A percentile compares a stretch with the other conserved stretches of the same genome.
Conservation (phyloP, 2,888 invertebrate species). For the Oscheius sp. region DNA sequence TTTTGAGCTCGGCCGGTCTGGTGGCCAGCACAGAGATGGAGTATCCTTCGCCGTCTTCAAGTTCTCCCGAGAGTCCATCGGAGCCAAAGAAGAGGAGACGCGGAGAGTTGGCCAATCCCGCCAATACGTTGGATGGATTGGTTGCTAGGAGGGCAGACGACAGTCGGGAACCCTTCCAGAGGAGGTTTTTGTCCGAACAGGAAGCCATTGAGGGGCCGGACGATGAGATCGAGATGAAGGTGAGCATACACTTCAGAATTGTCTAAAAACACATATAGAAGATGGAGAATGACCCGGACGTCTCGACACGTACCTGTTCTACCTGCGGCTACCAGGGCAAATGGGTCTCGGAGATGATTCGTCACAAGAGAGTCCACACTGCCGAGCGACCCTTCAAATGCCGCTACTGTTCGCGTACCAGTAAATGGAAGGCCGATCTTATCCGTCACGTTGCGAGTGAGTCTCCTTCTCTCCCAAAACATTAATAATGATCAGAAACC, state of each 20-base stretch:
- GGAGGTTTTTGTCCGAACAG: conserved; percentile 69
- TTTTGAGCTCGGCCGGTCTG: conserved; percentile 3
- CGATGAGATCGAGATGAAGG: conserved; percentile 70
- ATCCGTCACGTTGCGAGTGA: conserved; percentile 76
- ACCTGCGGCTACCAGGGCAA: conserved; percentile 74
- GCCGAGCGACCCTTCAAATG: conserved; percentile 76
- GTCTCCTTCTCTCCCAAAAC: conserved; percentile 34
- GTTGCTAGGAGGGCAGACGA: conserved; percentile 70
- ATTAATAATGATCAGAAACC: conserved; percentile 69
- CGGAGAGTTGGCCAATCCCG: conserved; percentile 64
- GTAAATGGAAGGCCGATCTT: conserved; percentile 77
- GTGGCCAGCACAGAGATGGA: conserved; percentile 10
- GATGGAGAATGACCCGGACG: conserved; percentile 72
- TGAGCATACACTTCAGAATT: conserved; percentile 17
- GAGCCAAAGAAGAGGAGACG: conserved; percentile 43
- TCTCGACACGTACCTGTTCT: conserved; percentile 71
- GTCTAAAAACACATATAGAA: conserved; percentile 43
- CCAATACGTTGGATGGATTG: conserved; percentile 71
- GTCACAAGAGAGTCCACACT: conserved; percentile 75
- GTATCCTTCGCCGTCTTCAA: background rate
- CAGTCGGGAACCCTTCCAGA: conserved; percentile 56
- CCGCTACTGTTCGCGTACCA: conserved; percentile 75
- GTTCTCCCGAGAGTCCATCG: background rate
- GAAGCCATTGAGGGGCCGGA: conserved; percentile 73
- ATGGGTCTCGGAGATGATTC: conserved; percentile 76